Conservation (phyloP, 2,888 invertebrate genomes). For the Lysandra bellargus region DNA sequence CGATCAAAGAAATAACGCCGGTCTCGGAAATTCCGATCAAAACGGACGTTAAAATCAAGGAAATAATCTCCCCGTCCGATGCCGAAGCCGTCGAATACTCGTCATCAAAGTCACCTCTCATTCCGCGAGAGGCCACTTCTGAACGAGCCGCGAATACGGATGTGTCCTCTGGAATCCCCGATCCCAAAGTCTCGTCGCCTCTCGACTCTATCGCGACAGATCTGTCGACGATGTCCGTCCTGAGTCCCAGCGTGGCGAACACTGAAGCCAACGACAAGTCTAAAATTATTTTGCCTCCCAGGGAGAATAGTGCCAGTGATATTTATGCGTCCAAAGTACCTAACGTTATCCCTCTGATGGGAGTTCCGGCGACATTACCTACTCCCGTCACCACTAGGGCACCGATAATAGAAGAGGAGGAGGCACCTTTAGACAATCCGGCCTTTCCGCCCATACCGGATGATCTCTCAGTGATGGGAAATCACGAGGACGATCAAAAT, state of each 20-base stretch:
- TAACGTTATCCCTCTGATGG: conserved; percentile 53
- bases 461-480: conserved; percentile 64
- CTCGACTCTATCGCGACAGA: conserved; percentile 46
- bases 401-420: conserved; percentile 67
- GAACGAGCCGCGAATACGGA: conserved; percentile 53
- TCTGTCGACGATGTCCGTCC: conserved; percentile 43
- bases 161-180: conserved; percentile 40
- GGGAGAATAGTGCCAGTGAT: conserved; percentile 61
- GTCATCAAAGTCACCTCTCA: conserved; percentile 69
- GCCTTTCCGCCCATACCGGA: conserved; percentile 74
- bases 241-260: conserved; percentile 45
- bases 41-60: conserved; percentile 71
- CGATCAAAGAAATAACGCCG: conserved; percentile 83
- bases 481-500: conserved; percentile 67
- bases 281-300: conserved; percentile 66
- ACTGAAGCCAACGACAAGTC: conserved; percentile 53
- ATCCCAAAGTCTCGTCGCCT: not conserved
- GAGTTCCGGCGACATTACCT: conserved; percentile 42
- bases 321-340: conserved; percentile 59
- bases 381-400: conserved; percentile 57
- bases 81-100: conserved; percentile 67
- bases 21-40: conserved; percentile 73
- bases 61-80: conserved; percentile 65
- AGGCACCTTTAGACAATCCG: conserved; percentile 62
- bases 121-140: conserved; percentile 68